Evolutionary conservation across 2,113 vertebrate species (phyloP).

Genomic region (Mesoclemmys tuberculata): DNA sequence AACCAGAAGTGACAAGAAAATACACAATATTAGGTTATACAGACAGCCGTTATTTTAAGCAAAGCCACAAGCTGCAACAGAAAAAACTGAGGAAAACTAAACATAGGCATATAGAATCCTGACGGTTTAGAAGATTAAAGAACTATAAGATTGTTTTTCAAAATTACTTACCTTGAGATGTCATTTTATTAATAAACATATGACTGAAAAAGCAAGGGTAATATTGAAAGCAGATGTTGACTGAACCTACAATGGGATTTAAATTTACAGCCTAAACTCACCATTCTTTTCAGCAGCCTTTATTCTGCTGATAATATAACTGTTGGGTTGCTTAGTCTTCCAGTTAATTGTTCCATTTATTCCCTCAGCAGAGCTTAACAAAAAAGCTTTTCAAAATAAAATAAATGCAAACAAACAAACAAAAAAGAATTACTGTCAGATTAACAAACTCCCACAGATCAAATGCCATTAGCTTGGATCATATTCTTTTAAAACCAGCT

Average conservation of each 20-base stretch:
- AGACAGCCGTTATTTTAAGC: conserved; percentile 64
- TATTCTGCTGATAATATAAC: conserved; percentile 88
- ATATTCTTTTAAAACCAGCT: neutral
- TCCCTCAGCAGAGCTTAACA: conserved; percentile 87
- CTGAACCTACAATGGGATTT: conserved; percentile 44
- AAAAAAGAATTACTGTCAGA: conserved; percentile 77
- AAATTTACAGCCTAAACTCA: conserved; percentile 87
- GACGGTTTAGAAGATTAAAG: conserved; percentile 44
- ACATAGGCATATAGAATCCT: conserved; percentile 34
- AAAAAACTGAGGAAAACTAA: conserved; percentile 51
- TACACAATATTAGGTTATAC: conserved; percentile 52
- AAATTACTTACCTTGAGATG: conserved; percentile 60
- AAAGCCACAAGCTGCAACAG: conserved; percentile 41
- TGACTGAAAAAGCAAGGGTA: conserved; percentile 51
- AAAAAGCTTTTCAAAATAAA: conserved; percentile 89
- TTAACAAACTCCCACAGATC: conserved; percentile 56
- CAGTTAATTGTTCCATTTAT: conserved; percentile 84
- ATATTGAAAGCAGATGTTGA: conserved; percentile 61
- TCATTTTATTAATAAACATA: conserved; percentile 55
- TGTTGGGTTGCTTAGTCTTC: conserved; percentile 86
- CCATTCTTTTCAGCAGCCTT: conserved; percentile 89
- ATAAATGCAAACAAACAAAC: conserved; percentile 76
- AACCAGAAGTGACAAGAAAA: conserved; percentile 43
- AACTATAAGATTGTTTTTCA: conserved; percentile 24
- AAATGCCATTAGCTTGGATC: conserved; percentile 45